These are phyloP conservation scores for Gymnogyps californianus DNA, from an alignment of 2,113 vertebrate genomes.

Conservation along the genomic window DNA sequence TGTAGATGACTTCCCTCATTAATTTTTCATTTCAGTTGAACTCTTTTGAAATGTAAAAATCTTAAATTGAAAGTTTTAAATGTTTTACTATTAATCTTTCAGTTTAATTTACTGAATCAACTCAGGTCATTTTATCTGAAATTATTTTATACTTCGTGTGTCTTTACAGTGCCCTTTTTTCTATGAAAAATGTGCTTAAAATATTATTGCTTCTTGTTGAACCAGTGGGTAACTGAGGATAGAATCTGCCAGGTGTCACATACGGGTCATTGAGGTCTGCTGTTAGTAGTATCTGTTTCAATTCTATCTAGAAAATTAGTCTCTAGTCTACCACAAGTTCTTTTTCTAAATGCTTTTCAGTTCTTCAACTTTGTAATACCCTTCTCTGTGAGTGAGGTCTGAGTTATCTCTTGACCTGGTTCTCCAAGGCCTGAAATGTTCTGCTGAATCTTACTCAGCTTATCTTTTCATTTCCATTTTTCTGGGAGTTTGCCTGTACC, in stretches of 20 bases:
- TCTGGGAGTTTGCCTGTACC: background rate
- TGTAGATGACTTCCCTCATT: background rate
- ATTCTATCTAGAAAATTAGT: background rate
- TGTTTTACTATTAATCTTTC: background rate
- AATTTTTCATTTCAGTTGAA: background rate
- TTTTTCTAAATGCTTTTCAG: background rate
- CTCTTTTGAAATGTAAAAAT: background rate
- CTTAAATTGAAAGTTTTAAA: background rate
- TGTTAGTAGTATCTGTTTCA: background rate
- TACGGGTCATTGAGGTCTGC: accelerated
- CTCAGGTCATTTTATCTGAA: background rate
- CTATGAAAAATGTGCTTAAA: background rate
- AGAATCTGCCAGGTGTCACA: background rate
- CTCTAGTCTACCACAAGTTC: accelerated
- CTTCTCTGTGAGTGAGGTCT: background rate
- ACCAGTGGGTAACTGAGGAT: background rate
- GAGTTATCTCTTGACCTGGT: background rate
- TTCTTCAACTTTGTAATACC: background rate
- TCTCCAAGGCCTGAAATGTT: background rate
- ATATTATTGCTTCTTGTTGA: background rate
- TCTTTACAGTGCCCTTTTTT: background rate
- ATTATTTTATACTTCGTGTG: background rate
- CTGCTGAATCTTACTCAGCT: background rate
- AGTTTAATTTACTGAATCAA: background rate
- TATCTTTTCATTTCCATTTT: background rate